These are phyloP conservation scores for Chrysaora quinquecirrha DNA, from an alignment of 30 jellyfish, hydroid and myxozoan species.

Conservation along the genomic window DNA sequence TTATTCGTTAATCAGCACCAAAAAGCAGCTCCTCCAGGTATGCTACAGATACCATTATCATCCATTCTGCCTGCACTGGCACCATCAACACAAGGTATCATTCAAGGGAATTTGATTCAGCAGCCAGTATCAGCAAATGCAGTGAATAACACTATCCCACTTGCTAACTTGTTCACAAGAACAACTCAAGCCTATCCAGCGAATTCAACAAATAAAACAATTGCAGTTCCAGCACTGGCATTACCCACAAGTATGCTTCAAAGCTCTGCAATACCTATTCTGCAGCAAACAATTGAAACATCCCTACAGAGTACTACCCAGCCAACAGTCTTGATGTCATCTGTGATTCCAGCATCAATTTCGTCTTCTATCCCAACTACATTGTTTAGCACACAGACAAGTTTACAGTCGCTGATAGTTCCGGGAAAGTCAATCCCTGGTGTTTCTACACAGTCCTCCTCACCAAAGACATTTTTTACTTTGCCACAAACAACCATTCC, in stretches of 20 bases:
- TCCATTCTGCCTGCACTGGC: constrained; percentile 54
- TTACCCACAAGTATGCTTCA: constrained; percentile 28
- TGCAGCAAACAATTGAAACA: constrained; percentile 55
- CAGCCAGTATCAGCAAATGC: constrained; percentile 4
- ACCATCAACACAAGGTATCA: constrained; percentile 51
- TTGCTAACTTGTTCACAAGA: constrained; percentile 37
- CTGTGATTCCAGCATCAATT: constrained; percentile 60
- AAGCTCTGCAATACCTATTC: constrained; percentile 38
- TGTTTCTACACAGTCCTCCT: not conserved
- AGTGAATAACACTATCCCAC: constrained; percentile 7
- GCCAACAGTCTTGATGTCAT: constrained; percentile 53
- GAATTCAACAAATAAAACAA: constrained; percentile 26
- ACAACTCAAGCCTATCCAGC: constrained; percentile 40
- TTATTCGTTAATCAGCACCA: constrained; percentile 52
- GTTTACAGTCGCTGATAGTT: constrained; percentile 39
- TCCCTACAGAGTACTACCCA: constrained; percentile 47
- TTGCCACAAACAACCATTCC: constrained; percentile 51
- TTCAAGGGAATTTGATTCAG: constrained; percentile 31
- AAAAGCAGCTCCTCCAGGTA: constrained; percentile 26
- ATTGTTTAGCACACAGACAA: constrained; percentile 33
- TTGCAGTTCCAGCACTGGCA: constrained; percentile 51
- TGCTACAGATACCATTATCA: constrained; percentile 61
- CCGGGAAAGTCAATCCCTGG: constrained; percentile 46
- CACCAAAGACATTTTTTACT: constrained; percentile 38
- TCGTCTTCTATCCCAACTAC: constrained; percentile 22